Evolutionary conservation across 1,140 invertebrate genomes (phyloP).

Genomic region (Drosophila busckii): DNA sequence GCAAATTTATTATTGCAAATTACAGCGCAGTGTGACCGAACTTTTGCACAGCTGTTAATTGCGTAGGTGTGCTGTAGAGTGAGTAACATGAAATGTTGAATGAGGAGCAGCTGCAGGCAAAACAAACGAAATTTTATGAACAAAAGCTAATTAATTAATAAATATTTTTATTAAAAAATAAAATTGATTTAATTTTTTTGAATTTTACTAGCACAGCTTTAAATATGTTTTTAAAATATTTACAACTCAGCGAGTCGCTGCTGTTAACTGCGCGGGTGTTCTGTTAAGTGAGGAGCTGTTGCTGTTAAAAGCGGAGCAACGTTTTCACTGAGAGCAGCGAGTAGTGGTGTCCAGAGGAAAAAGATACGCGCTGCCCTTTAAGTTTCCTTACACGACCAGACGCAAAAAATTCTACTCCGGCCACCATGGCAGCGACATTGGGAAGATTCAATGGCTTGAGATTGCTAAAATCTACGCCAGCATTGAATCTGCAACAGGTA

Average conservation of each 20-base stretch:
- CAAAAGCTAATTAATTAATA: too few species aligned
- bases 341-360: slow-evolving; percentile 65
- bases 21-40: slow-evolving; percentile 13
- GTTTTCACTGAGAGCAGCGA: slow-evolving; percentile 7
- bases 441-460: slow-evolving; percentile 89
- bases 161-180: too few species aligned
- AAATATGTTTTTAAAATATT: too few species aligned
- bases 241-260: background rate
- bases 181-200: too few species aligned
- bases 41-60: too few species aligned
- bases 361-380: slow-evolving; percentile 67
- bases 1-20: slow-evolving; percentile 25
- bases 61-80: background rate
- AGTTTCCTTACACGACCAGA: slow-evolving; percentile 69
- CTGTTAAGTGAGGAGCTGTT: slow-evolving; percentile 1
- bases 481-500: slow-evolving; percentile 75
- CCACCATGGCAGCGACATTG: slow-evolving; percentile 90
- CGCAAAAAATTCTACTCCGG: slow-evolving; percentile 67
- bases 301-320: slow-evolving; percentile 7
- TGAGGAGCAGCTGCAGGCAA: too few species aligned
- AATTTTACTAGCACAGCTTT: too few species aligned
- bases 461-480: slow-evolving; percentile 73
- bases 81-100: slow-evolving; percentile 5
- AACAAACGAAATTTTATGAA: too few species aligned
- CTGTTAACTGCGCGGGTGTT: slow-evolving; percentile 5